phyloP scores from a whole-genome alignment of 2,888 invertebrate genomes.

The Branchellion lobata region DNA sequence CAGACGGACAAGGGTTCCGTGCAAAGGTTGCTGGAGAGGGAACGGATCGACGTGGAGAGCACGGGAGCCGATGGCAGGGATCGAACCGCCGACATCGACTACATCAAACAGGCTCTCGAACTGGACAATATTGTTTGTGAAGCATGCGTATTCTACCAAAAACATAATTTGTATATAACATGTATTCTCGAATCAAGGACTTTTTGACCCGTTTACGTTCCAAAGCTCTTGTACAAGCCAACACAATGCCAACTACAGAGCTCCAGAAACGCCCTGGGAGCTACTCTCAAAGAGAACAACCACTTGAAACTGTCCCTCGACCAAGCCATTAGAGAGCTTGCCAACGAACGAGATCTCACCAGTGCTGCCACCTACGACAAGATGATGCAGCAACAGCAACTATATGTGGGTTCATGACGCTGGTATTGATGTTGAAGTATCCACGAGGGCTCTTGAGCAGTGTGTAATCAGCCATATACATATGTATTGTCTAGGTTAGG shows the following conservation, averaged over 20 bases:
- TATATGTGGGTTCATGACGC: constrained; percentile 37
- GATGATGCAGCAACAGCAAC: constrained; percentile 40
- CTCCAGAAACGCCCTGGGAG: constrained; percentile 34
- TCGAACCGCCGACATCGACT: constrained; percentile 14
- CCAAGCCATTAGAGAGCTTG: constrained; percentile 24
- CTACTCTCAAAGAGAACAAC: constrained; percentile 34
- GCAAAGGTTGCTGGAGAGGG: constrained; percentile 26
- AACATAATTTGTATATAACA: too few relatives aligned
- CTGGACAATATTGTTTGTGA: constrained; percentile 36
- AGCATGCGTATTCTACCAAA: too few relatives aligned
- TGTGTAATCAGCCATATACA: too few relatives aligned
- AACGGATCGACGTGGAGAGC: background rate
- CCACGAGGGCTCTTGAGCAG: background rate
- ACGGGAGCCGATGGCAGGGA: background rate
- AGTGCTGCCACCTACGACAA: constrained; percentile 45
- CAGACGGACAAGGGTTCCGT: constrained; percentile 28
- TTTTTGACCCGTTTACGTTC: too few relatives aligned
- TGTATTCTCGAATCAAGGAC: too few relatives aligned
- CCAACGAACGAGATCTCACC: constrained; percentile 26
- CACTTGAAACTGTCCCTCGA: constrained; percentile 35
- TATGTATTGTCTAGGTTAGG: too few relatives aligned
- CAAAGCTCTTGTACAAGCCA: too few relatives aligned
- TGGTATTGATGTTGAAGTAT: background rate
- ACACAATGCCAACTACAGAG: too few relatives aligned
- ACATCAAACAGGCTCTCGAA: constrained; percentile 39